Evolutionary conservation across 2,797 vertebrate species (phyloP), one percentile per base, ranked within the genome.

Genomic region (Poecilia wingei): DNA sequence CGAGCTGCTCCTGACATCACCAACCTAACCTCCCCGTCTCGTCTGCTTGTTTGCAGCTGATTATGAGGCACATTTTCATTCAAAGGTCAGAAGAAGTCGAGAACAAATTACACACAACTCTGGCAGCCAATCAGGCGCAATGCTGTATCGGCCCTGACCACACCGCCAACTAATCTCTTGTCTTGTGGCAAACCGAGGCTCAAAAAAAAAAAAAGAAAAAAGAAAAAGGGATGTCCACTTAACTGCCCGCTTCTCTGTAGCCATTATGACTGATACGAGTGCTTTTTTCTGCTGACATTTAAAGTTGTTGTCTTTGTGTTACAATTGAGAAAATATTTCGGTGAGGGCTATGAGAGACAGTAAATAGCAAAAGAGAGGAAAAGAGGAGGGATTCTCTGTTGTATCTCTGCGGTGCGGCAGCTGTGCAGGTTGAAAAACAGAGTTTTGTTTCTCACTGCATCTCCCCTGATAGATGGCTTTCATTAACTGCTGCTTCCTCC

Each of bases 391-490:
- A 75, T 57, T 51, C 78, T 43, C 46, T 69, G 28, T 36, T 25
- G 68, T 33, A 53, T 74, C 28, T 36, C 25, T 79, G 51, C 73
- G 14, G 69, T 70, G 66, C 25, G 76, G 74, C 74, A 82, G 73
- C 83, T 86, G 81, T 86, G 78, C 61, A 71, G 79, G 73, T 82
- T 55, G 25, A 82, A 82, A 82, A 90, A 90, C 66, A 57, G 51
- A 74, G 87, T 85, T 91, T 84, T 85, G 86, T 80, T 86, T 84
- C 61, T 82, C 70, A 10, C 70, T 87, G 82, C 77, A 55, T 82
- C 86, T 82, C 80, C 80, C 71, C 88, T 92, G 93, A 94, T 93
- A 90, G 89, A 95, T 93, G 91, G 88, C 82, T 86, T 93, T 93
- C 92, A 93, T 95, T 95, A 94, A 86, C 83, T 84, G 76, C 70